A percentile compares a stretch with the other conserved stretches of the same genome.
Conservation (phyloP, 1,140 invertebrate species). For the Sminthurinus signatus region DNA sequence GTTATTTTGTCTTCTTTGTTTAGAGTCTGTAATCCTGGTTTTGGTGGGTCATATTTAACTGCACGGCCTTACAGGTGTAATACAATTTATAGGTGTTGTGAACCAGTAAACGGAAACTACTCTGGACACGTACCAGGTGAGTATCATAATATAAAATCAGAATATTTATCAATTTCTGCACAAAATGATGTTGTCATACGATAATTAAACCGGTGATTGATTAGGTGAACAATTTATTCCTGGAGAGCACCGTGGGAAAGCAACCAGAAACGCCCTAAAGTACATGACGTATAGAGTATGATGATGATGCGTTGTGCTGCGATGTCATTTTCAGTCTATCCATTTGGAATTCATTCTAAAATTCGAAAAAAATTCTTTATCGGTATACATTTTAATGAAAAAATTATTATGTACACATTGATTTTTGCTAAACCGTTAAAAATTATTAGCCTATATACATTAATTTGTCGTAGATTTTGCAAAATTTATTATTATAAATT, state of each 20-base stretch:
- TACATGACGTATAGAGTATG: slow-evolving; percentile 38
- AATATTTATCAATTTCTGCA: neutral
- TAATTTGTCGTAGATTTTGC: too few species aligned
- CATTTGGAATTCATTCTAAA: too few species aligned
- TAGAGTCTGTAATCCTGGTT: slow-evolving; percentile 37
- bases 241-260: slow-evolving; percentile 29
- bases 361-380: neutral
- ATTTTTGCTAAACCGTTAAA: neutral
- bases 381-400: neutral
- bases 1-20: too few species aligned
- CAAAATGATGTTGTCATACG: neutral
- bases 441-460: too few species aligned
- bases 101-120: too few species aligned
- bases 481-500: too few species aligned
- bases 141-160: neutral
- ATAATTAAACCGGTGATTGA: slow-evolving; percentile 21
- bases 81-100: slow-evolving; percentile 32
- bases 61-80: slow-evolving; percentile 35
- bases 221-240: slow-evolving; percentile 33
- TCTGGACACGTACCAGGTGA: neutral
- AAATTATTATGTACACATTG: neutral
- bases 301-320: too few species aligned
- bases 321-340: too few species aligned
- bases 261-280: slow-evolving; percentile 36
- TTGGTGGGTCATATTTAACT: slow-evolving; percentile 35